phyloP scores from a whole-genome alignment of 2,888 invertebrate species.

The Phortica magna region DNA sequence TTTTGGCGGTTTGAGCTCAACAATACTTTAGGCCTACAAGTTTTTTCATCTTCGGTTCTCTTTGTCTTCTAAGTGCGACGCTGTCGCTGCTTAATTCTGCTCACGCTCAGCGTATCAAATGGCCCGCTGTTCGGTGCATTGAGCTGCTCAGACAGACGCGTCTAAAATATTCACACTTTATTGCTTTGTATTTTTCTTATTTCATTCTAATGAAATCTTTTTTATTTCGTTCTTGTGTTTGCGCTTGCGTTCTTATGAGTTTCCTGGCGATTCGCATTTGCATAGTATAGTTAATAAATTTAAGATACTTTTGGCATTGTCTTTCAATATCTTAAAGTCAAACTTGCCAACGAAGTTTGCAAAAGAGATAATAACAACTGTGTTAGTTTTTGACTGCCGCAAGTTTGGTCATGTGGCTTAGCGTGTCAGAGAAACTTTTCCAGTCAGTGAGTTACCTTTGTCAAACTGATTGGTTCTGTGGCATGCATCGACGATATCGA shows the following conservation, averaged over 20 bases:
- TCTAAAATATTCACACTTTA: too few species aligned
- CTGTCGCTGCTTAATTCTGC: neutral
- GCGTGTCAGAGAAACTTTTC: constrained; percentile 52
- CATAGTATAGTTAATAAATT: constrained; percentile 65
- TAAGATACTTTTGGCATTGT: constrained; percentile 41
- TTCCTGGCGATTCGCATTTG: constrained; percentile 42
- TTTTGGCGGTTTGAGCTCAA: constrained; percentile 43
- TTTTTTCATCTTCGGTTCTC: neutral
- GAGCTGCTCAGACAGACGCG: too few species aligned
- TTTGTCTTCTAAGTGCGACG: neutral
- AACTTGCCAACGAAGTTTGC: neutral
- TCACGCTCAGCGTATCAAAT: too few species aligned
- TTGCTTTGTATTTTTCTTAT: constrained; percentile 13
- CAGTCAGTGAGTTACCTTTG: constrained; percentile 53
- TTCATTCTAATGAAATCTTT: neutral
- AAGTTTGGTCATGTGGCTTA: constrained; percentile 10
- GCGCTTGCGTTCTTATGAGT: too few species aligned
- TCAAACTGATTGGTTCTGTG: constrained; percentile 64
- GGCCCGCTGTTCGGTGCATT: too few species aligned
- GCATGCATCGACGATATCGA: constrained; percentile 35
- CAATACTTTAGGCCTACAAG: neutral
- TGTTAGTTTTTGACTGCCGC: constrained; percentile 48
- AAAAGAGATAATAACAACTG: constrained; percentile 20
- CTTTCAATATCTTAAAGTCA: constrained; percentile 35
- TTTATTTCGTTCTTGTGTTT: neutral